Percentiles rank a stretch among this genome's conserved stretches.
Conservation (phyloP, 2,113 vertebrate species). For the Passer domesticus region DNA sequence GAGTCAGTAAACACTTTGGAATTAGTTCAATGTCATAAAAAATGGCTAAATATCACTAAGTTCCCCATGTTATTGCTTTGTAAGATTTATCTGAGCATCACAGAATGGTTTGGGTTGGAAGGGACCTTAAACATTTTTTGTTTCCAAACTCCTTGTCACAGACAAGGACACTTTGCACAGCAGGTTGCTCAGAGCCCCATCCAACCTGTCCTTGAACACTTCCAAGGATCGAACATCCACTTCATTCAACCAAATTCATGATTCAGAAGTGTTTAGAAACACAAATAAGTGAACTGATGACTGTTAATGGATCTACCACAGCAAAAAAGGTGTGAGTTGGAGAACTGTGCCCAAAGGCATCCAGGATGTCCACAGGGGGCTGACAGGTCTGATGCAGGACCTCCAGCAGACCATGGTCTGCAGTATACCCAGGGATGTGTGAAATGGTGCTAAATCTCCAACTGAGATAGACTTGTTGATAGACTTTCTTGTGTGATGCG, state of each 20-base stretch:
- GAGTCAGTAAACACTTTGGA: neutral
- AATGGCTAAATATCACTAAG: neutral
- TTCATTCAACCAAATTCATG: neutral
- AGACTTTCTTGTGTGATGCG: neutral
- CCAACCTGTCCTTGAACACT: neutral
- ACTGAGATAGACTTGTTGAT: neutral
- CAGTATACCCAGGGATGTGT: neutral
- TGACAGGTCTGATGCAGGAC: neutral
- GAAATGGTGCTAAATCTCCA: neutral
- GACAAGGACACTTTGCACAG: neutral
- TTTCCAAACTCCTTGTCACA: neutral
- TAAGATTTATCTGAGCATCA: neutral
- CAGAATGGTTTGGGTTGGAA: neutral
- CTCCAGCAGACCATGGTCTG: neutral
- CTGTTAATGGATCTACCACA: neutral
- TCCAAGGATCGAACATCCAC: neutral
- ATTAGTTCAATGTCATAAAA: neutral
- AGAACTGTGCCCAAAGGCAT: neutral
- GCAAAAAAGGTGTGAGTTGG: rapidly evolving
- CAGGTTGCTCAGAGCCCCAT: neutral
- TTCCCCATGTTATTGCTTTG: neutral
- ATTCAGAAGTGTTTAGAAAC: neutral
- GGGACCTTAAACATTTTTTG: neutral
- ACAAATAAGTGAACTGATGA: neutral
- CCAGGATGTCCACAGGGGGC: neutral